Evolutionary conservation across 2,113 vertebrate species (phyloP).

Genomic region (Urocitellus parryii): DNA sequence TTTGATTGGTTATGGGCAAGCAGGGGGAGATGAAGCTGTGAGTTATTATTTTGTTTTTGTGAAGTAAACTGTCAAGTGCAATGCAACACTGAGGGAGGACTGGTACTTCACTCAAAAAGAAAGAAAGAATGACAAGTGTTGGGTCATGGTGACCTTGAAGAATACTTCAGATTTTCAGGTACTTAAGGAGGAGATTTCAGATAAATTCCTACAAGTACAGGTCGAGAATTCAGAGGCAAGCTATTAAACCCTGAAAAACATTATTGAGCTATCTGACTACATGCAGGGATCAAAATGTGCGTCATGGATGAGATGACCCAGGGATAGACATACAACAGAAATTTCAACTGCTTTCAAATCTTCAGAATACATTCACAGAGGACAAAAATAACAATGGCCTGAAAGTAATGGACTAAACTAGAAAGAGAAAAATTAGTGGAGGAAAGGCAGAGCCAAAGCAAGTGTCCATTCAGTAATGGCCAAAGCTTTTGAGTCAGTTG

Average conservation of each 20-base stretch:
- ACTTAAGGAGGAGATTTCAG: neutral
- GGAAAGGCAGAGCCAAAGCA: neutral
- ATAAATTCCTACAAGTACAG: neutral
- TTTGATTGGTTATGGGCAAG: neutral
- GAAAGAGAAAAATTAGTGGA: neutral
- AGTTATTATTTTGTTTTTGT: neutral
- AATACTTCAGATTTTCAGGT: neutral
- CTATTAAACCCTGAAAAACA: no score
- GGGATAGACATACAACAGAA: neutral
- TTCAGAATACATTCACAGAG: neutral
- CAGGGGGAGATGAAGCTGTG: neutral
- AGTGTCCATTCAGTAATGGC: neutral
- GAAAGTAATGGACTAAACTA: neutral
- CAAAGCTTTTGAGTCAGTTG: neutral
- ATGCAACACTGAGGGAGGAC: neutral
- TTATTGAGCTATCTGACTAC: no score
- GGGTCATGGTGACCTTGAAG: neutral
- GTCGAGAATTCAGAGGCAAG: neutral
- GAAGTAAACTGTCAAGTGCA: no score
- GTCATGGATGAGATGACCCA: neutral
- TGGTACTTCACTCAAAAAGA: neutral
- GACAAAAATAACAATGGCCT: neutral
- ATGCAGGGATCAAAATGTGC: neutral
- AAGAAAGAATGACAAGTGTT: neutral
- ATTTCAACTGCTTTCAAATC: neutral